These are phyloP conservation scores for Lepidocolaptes lacrymiger DNA, from an alignment of 2,797 vertebrate genomes.

Conservation along the genomic window DNA sequence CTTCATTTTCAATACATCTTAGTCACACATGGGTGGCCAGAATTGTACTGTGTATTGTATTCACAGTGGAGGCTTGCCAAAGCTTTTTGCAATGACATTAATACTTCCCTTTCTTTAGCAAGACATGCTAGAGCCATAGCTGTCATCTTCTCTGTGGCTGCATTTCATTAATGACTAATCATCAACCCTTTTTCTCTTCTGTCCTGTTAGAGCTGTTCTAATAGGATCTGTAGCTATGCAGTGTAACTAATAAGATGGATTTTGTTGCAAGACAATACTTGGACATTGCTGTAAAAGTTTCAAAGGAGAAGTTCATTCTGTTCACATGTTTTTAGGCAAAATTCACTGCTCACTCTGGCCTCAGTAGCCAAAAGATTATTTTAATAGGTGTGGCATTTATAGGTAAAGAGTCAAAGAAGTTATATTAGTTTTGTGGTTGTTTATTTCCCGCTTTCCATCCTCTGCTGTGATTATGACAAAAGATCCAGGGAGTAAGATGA, in stretches of 20 bases:
- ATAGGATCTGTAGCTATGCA: background rate
- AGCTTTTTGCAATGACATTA: conserved; percentile 5
- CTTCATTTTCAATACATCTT: background rate
- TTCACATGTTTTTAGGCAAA: background rate
- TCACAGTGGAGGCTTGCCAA: background rate
- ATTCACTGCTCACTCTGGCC: background rate
- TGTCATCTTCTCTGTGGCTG: conserved; percentile 40
- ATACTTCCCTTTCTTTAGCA: conserved; percentile 6
- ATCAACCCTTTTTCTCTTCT: background rate
- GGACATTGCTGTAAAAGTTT: background rate
- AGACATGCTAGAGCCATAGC: background rate
- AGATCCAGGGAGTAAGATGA: background rate
- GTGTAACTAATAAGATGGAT: background rate
- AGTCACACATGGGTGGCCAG: background rate
- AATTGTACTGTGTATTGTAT: background rate
- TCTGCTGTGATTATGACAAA: background rate
- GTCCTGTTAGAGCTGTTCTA: background rate
- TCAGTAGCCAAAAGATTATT: background rate
- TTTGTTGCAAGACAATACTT: background rate
- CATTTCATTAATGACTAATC: background rate
- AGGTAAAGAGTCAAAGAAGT: background rate
- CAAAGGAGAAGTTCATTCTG: background rate
- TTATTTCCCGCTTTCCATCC: background rate
- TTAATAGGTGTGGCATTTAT: background rate
- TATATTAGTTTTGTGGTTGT: background rate